A percentile compares a stretch with the other conserved stretches of the same genome.
Conservation (phyloP, 2,888 invertebrate species). For the Tetragnatha montana region DNA sequence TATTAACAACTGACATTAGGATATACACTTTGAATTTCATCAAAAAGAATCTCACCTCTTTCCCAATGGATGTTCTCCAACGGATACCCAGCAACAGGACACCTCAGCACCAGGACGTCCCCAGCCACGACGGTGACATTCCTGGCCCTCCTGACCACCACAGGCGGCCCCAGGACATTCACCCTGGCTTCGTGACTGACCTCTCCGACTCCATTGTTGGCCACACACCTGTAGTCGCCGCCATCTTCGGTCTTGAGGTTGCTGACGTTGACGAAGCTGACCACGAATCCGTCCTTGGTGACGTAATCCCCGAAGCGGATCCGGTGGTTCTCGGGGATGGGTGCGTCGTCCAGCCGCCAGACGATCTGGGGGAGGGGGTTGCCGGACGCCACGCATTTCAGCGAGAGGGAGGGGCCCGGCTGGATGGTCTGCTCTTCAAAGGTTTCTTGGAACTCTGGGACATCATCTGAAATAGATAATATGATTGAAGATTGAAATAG, state of each 20-base stretch:
- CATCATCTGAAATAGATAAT: constrained; percentile 59
- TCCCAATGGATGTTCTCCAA: constrained; percentile 76
- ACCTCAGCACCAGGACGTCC: constrained; percentile 74
- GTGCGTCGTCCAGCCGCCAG: constrained; percentile 69
- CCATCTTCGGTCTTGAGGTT: constrained; percentile 75
- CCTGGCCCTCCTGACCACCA: constrained; percentile 77
- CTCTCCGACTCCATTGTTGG: constrained; percentile 75
- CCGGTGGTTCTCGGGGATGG: constrained; percentile 70
- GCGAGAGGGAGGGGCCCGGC: constrained; percentile 69
- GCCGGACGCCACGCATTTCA: constrained; percentile 71
- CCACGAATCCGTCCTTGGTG: constrained; percentile 75
- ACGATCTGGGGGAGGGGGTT: constrained; percentile 71
- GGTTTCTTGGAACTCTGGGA: constrained; percentile 68
- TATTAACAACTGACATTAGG: too few relatives aligned
- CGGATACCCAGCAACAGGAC: constrained; percentile 77
- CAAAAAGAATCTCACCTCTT: constrained; percentile 74
- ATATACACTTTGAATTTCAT: too few relatives aligned
- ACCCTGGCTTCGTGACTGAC: constrained; percentile 74
- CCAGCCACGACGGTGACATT: constrained; percentile 75
- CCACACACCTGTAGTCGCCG: constrained; percentile 75
- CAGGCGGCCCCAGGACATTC: constrained; percentile 75
- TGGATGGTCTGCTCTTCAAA: constrained; percentile 71
- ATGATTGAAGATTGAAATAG: too few relatives aligned
- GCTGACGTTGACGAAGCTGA: constrained; percentile 76
- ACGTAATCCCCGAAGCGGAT: constrained; percentile 73